phyloP scores from a whole-genome alignment of 2,888 invertebrate species.

The Pristionchus fissidentatus region DNA sequence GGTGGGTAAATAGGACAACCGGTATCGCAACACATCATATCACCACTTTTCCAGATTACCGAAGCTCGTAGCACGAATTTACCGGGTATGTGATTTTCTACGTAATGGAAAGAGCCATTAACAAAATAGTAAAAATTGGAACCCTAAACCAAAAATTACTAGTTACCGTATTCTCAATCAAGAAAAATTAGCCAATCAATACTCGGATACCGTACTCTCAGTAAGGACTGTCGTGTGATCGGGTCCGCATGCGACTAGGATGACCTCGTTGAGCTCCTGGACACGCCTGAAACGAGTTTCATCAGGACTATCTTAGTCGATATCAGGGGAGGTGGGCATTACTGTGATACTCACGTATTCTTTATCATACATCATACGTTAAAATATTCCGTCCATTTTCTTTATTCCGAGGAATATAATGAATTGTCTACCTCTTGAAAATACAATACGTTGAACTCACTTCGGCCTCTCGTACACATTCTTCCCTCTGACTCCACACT shows the following conservation, averaged over 20 bases:
- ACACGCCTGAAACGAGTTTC: conserved; percentile 55
- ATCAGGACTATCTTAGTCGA: background rate
- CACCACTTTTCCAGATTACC: background rate
- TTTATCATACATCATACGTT: no score
- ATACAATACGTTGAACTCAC: no score
- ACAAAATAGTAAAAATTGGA: no score
- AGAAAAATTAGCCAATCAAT: background rate
- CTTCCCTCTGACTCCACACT: conserved; percentile 81
- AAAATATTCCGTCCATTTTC: no score
- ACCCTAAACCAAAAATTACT: background rate
- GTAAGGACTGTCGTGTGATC: conserved; percentile 89
- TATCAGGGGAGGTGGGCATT: no score
- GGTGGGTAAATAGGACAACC: background rate
- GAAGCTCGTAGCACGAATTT: no score
- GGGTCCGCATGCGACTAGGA: conserved; percentile 89
- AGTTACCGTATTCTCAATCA: background rate
- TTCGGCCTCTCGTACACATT: conserved; percentile 56
- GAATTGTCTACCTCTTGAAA: no score
- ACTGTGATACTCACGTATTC: no score
- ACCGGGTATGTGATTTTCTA: no score
- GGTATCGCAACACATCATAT: background rate
- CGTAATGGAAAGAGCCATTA: no score
- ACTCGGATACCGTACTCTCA: conserved; percentile 81
- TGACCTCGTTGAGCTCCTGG: conserved; percentile 78
- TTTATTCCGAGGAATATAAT: no score